These are phyloP conservation scores for Allochrocebus solatus DNA, from an alignment of 2,797 vertebrate genomes.

Conservation along the genomic window DNA sequence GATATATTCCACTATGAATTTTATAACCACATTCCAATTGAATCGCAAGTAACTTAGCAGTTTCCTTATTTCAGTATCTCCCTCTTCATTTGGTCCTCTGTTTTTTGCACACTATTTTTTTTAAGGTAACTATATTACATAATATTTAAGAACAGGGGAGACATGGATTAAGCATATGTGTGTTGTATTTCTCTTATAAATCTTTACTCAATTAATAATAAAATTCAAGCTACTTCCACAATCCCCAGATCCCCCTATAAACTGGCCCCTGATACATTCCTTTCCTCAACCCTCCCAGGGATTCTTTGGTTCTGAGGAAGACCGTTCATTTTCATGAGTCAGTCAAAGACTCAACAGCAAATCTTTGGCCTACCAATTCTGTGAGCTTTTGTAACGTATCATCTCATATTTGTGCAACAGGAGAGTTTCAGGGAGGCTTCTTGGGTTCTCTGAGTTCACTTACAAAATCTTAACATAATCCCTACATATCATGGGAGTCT, in stretches of 20 bases:
- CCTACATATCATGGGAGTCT: not conserved
- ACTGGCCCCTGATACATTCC: fast-evolving
- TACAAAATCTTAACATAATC: not conserved
- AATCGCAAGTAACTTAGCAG: not conserved
- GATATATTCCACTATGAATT: not conserved
- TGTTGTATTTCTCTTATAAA: not conserved
- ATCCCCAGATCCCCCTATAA: fast-evolving
- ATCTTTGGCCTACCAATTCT: not conserved
- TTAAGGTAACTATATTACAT: not conserved
- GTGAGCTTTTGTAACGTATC: not conserved
- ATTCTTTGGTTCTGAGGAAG: fast-evolving
- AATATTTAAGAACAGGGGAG: not conserved
- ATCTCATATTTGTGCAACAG: too few relatives aligned
- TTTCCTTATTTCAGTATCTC: not conserved
- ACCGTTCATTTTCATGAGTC: not conserved
- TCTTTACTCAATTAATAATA: not conserved
- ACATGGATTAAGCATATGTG: fast-evolving
- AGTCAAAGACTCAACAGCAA: not conserved
- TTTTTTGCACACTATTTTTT: not conserved
- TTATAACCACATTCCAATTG: not conserved
- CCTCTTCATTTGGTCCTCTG: fast-evolving
- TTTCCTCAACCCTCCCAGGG: not conserved
- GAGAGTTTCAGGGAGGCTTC: not conserved
- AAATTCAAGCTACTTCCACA: not conserved
- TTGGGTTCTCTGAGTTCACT: not conserved